These are phyloP conservation scores for Dendropsophus ebraccatus DNA, from an alignment of 2,113 vertebrate genomes.

Conservation along the genomic window DNA sequence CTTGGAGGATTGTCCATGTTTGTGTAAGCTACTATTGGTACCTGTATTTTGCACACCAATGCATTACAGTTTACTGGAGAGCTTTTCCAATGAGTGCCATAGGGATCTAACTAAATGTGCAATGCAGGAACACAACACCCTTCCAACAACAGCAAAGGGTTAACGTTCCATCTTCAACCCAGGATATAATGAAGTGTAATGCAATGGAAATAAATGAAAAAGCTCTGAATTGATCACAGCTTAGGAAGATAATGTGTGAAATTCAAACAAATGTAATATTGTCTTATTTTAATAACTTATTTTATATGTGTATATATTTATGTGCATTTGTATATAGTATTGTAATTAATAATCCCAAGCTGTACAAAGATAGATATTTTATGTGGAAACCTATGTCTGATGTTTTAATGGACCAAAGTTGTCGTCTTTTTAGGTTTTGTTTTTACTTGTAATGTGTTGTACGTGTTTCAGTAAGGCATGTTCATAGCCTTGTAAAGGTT, in stretches of 20 bases:
- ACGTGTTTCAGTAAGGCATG: constrained; percentile 78
- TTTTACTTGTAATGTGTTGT: constrained; percentile 74
- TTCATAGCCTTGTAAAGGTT: constrained; percentile 79
- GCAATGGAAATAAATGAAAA: constrained; percentile 59
- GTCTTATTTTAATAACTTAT: constrained; percentile 99
- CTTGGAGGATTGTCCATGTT: constrained; percentile 51
- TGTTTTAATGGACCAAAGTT: constrained; percentile 99
- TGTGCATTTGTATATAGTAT: constrained; percentile 98
- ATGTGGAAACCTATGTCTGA: constrained; percentile 92
- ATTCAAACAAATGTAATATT: constrained; percentile 80
- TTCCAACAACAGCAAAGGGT: constrained; percentile 61
- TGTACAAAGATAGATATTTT: constrained; percentile 94
- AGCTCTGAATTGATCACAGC: constrained; percentile 27
- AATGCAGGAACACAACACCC: constrained; percentile 61
- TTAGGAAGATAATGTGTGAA: constrained; percentile 24
- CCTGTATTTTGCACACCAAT: constrained; percentile 38
- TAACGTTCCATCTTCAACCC: constrained; percentile 67
- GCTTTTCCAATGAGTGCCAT: constrained; percentile 63
- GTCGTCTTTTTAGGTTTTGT: constrained; percentile 78
- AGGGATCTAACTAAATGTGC: constrained; percentile 61
- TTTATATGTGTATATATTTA: constrained; percentile 84
- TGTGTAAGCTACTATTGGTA: constrained; percentile 34
- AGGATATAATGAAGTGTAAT: constrained; percentile 67
- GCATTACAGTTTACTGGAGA: neutral
- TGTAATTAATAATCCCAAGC: constrained; percentile 96